Evolutionary conservation across 1,140 invertebrate genomes (phyloP).

Genomic region (Drosophila setifemur): DNA sequence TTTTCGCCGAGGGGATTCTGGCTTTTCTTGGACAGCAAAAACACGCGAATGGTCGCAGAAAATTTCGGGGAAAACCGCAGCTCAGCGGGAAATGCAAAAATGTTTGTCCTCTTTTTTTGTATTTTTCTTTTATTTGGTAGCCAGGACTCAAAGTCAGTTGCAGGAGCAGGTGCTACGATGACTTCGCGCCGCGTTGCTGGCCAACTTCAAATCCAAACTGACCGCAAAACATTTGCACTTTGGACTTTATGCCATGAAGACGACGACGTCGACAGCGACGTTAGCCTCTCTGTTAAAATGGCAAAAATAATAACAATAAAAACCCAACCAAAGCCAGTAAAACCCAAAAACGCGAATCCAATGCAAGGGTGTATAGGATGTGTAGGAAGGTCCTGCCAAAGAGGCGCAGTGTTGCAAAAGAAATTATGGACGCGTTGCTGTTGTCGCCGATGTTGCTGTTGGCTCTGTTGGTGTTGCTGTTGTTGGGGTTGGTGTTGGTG

Average conservation of each 20-base stretch:
- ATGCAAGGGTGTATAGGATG: constrained; percentile 10
- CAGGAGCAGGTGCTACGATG: constrained; percentile 42
- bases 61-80: constrained; percentile 19
- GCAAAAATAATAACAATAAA: constrained; percentile 77
- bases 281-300: constrained; percentile 21
- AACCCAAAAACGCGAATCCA: constrained; percentile 58
- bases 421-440: constrained; percentile 60
- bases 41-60: constrained; percentile 24
- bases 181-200: constrained; percentile 61
- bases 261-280: constrained; percentile 56
- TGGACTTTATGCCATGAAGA: constrained; percentile 65
- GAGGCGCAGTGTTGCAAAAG: constrained; percentile 67
- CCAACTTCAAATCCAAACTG: constrained; percentile 76
- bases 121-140: background rate
- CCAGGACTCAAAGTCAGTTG: background rate
- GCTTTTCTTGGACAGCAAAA: background rate
- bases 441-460: constrained; percentile 11
- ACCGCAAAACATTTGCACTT: constrained; percentile 79
- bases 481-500: constrained; percentile 76
- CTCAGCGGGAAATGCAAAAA: constrained; percentile 4
- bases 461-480: constrained; percentile 21
- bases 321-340: constrained; percentile 53
- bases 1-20: constrained; percentile 1
- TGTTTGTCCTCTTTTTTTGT: background rate
- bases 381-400: constrained; percentile 10